Base-by-base conservation (phyloP, 1,140 invertebrate genomes). In the Muscidifurax raptorellus region DNA sequence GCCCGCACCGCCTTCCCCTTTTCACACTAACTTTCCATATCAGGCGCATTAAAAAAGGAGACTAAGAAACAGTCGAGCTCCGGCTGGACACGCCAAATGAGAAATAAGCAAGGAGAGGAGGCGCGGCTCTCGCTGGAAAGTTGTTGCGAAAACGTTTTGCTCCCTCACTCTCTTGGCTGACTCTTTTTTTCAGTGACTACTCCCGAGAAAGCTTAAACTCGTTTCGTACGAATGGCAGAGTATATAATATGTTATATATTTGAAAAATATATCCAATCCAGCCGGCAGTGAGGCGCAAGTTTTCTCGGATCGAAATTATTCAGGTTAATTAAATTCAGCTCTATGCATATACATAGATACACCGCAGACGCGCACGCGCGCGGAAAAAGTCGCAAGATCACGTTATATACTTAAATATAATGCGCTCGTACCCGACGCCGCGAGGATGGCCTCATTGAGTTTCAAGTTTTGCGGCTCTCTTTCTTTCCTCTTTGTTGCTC, bases 21-120 rank as follows among this genome's bases (percentile, higher is more conserved):
- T 71, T 71, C 40, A 28, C 36, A 69, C 32, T 80, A 86, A 87
- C 83, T 88, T 86, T 88, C 86, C 80, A 85, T 87, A 87, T 87
- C 77, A 71, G 76, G 77, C 76, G 75, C 44, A 59, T 59, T 59
- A 59, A 72, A 81, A 81, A 74, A 71, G 44, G 27, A 79, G 30
- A 13, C 18, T 25, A 36, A 40, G 22, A 36, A 36, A 40, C 30
- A 67, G 15, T 12, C 30, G 22, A 25, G 32, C 22, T 6, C 36
- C 52, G 52, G 52, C 52, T 25, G n/a, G n/a, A 66, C 9, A 80
- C 12, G 40, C 9, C 27, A 28, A 71, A 71, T 69, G 25, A 69
- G 78, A 80, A 71, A 80, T 27, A 80, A 47, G 36, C n/a, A 22
- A 66, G 4, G 36, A 22, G n/a, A n/a, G 15, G 52, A 59, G 52